phyloP scores from a whole-genome alignment of 2,797 vertebrate genomes.

The Acanthis flammea region DNA sequence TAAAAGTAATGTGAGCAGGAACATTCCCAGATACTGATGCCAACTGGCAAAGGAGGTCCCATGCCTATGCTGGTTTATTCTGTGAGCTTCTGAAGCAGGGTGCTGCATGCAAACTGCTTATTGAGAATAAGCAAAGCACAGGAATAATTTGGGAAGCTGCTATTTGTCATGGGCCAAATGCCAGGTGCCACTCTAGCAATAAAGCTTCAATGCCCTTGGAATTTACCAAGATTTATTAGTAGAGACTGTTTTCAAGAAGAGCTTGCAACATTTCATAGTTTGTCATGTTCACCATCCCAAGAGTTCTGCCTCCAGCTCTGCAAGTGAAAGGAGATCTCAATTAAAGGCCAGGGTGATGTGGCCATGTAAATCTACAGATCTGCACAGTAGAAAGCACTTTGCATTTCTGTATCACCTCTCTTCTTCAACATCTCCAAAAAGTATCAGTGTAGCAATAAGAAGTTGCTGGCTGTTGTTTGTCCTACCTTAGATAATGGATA shows the following conservation, averaged over 20 bases:
- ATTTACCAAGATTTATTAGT: neutral
- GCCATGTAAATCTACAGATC: neutral
- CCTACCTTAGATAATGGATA: neutral
- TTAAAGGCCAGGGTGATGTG: neutral
- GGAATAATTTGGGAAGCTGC: neutral
- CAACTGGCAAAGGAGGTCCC: slow-evolving; percentile 4
- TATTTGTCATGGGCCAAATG: neutral
- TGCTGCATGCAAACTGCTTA: neutral
- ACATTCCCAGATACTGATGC: neutral
- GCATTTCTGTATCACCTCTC: neutral
- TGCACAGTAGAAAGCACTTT: neutral
- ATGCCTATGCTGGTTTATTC: neutral
- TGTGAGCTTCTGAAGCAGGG: neutral
- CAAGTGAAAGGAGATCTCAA: neutral
- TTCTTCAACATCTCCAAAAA: neutral
- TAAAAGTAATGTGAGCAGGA: neutral
- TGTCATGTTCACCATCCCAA: neutral
- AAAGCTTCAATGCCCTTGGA: neutral
- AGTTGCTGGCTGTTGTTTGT: neutral
- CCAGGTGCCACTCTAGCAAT: neutral
- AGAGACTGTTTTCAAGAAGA: neutral
- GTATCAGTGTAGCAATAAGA: neutral
- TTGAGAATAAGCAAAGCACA: neutral
- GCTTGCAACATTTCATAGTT: neutral
- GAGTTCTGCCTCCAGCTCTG: neutral